phyloP scores from a whole-genome alignment of 2,113 vertebrate species.

The Dicrurus megarhynchus region DNA sequence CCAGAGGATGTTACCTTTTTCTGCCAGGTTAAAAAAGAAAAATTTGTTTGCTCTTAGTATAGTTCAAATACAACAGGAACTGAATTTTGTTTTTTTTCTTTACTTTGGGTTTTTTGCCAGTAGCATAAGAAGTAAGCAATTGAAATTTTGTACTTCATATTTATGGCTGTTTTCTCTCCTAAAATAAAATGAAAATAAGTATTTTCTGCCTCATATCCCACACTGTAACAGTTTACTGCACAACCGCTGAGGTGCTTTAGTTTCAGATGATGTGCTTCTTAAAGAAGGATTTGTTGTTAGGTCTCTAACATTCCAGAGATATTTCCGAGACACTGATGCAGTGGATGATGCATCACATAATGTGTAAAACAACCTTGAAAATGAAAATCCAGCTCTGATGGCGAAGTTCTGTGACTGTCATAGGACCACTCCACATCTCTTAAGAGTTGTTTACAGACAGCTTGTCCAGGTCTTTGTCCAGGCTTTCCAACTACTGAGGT shows the following conservation, averaged over 20 bases:
- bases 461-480: neutral
- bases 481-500: neutral
- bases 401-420: neutral
- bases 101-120: neutral
- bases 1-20: neutral
- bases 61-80: neutral
- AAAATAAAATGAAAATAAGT: neutral
- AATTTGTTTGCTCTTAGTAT: neutral
- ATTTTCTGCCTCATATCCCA: neutral
- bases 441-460: neutral
- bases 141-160: neutral
- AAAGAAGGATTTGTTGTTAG: neutral
- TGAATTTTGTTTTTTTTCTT: neutral
- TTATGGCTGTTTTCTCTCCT: neutral
- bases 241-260: neutral
- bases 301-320: neutral
- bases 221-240: neutral
- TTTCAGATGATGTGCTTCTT: neutral
- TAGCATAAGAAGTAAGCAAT: neutral
- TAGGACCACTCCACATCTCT: neutral
- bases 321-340: neutral
- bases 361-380: conserved; percentile 2
- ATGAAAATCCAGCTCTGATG: neutral
- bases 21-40: neutral
- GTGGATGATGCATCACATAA: neutral